Evolutionary conservation across 2,888 invertebrate species (phyloP), one percentile per base, ranked within the genome.

Genomic region (Meteorus cinctellus): DNA sequence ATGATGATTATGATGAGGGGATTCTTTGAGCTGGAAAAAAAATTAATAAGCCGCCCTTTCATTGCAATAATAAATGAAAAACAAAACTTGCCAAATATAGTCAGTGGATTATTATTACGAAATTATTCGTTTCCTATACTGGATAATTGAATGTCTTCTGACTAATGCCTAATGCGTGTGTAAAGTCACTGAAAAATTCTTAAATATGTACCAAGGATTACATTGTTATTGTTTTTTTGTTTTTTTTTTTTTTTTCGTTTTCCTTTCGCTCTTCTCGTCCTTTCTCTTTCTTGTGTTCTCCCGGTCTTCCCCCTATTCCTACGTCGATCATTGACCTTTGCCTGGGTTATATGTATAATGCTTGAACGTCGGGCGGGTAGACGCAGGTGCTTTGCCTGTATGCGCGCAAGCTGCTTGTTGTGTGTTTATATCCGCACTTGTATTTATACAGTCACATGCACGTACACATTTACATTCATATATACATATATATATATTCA

Each of bases 311-410:
- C 41, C 24, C 34, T 66, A 51, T 51, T 68, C n/a, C 41, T 59
- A 51, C 51, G 59, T 41, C 69, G 76, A 72, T 72, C 76, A 72
- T 72, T 76, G 75, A 75, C 71, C 75, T 75, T 75, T 72, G 41
- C 66, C 51, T 63, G 66, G 65, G 3, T 41, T 27, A 29, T 48
- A 48, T 67, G 27, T 19, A 24, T 12, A 41, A 36, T 36, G 29
- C 27, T 29, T 29, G 3, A n/a, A 45, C 45, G 29, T 29, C 48
- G 27, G 41, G 29, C 16, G 41, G n/a, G 5, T 51, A 68, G 68
- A 65, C 72, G 60, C 75, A 75, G 75, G 75, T 75, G 75, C 65
- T 60, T 71, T 63, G 65, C 19, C 55, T 55, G n/a, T 55, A 62
- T 66, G 59, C 67, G 19, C 55, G 24, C 48, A n/a, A 48, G 48